Base-by-base conservation (phyloP, 2,888 invertebrate species). In the Augiades crinisus region DNA sequence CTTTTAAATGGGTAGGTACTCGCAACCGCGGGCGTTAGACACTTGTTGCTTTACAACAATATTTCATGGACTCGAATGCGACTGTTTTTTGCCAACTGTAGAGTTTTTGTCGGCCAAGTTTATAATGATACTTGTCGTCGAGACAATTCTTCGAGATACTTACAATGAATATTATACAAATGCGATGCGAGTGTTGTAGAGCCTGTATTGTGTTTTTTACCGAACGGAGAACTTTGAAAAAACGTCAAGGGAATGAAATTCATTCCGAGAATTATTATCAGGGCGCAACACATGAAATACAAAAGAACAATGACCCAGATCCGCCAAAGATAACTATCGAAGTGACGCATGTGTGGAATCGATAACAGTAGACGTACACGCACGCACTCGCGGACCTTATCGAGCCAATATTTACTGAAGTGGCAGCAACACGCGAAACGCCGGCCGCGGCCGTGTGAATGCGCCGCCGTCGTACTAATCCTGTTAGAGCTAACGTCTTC, bases 271-370 rank as follows among this genome's bases (percentile, higher is more conserved):
- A 70, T 65, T 64, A 59, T 70, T 69, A 71, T 75, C 65, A 65
- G 66, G 67, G 60, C 62, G 68, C 70, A 74, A 72, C 65, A 70
- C 63, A 71, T 67, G 69, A 80, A 79, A 74, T 76, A 81, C 75
- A 80, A 87, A 85, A 81, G 83, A 89, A 86, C 86, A 87, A 86
- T 87, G 89, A 89, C 89, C 88, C 79, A 89, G 83, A 87, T 89
- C 80, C 74, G 73, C 68, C 70, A 74, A 78, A 82, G 88, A 88
- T 88, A 86, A 85, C 79, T 75, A 85, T 86, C 82, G 83, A 78
- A 72, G 79, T 87, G 85, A 86, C 87, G 84, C 83, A 85, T 84
- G 79, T 78, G 80, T 82, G 79, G 77, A 82, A 84, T 88, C 88
- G 88, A 88, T 89, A 89, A 86, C 86, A 81, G 80, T 70, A 62